Evolutionary conservation across 2,888 invertebrate species (phyloP).

Genomic region (Dioctria rufipes): DNA sequence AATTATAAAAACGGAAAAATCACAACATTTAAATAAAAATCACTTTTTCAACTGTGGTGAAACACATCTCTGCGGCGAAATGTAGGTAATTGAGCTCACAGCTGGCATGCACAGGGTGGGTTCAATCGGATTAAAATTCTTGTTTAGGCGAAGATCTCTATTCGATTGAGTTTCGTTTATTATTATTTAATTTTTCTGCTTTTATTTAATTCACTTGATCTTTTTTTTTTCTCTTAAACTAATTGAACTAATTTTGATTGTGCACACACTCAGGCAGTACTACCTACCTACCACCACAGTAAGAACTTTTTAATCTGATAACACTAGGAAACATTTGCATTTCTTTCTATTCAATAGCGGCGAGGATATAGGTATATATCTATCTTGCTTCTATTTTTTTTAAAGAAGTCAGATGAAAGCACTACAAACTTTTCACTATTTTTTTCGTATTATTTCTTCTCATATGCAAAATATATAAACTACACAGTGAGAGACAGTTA

Average conservation of each 20-base stretch:
- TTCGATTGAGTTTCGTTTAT: slow-evolving; percentile 33
- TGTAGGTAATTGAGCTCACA: neutral
- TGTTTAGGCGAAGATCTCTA: neutral
- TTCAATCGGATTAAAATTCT: neutral
- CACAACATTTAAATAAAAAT: slow-evolving; percentile 12
- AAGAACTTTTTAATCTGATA: slow-evolving; percentile 13
- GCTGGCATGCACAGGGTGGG: neutral
- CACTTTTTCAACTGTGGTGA: slow-evolving; percentile 5
- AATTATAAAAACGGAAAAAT: slow-evolving; percentile 27
- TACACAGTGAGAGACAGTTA: neutral
- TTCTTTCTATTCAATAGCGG: neutral
- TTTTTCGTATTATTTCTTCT: neutral
- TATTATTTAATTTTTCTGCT: slow-evolving; percentile 53
- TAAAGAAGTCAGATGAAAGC: neutral
- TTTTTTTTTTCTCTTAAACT: slow-evolving; percentile 33
- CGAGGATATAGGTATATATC: neutral
- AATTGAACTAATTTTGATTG: slow-evolving; percentile 55
- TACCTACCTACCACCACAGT: neutral
- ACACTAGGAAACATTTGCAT: slow-evolving; percentile 21
- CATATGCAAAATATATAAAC: slow-evolving; percentile 29
- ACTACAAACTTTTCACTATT: neutral
- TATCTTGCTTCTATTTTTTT: neutral
- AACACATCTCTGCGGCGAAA: slow-evolving; percentile 22
- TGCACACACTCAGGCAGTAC: slow-evolving; percentile 40
- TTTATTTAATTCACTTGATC: slow-evolving; percentile 6